Evolutionary conservation across 2,888 invertebrate genomes (phyloP).

Genomic region (Diogma glabrata): DNA sequence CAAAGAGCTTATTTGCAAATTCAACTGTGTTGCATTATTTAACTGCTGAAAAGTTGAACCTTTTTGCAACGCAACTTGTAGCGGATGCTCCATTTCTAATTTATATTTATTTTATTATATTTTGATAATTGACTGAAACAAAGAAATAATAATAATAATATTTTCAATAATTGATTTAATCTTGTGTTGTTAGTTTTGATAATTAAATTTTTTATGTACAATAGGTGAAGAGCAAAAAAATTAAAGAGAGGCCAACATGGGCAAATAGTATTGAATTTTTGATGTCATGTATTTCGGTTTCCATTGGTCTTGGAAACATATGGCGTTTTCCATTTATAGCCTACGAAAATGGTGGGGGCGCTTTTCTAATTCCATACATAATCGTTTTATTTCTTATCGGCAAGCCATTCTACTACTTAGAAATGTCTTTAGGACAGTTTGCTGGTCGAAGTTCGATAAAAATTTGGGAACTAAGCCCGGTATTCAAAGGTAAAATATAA

Average conservation of each 20-base stretch:
- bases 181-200: no score
- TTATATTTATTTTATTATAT: no score
- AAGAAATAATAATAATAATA: no score
- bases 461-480: constrained; percentile 52
- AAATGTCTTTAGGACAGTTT: constrained; percentile 75
- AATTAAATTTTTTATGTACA: no score
- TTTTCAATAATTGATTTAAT: no score
- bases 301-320: constrained; percentile 61
- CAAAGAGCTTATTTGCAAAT: no score
- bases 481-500: constrained; percentile 70
- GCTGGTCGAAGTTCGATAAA: constrained; percentile 66
- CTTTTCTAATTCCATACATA: constrained; percentile 61
- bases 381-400: constrained; percentile 54
- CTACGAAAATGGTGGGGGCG: constrained; percentile 62
- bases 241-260: constrained; percentile 37
- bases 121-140: no score
- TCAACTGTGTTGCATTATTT: no score
- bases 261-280: constrained; percentile 55
- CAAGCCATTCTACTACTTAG: constrained; percentile 73
- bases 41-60: no score
- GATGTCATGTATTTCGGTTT: constrained; percentile 62
- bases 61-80: no score
- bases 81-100: no score
- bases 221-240: no score
- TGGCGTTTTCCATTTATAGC: constrained; percentile 55